Conservation (phyloP, 2,113 vertebrate genomes). For the Oriolus oriolus region DNA sequence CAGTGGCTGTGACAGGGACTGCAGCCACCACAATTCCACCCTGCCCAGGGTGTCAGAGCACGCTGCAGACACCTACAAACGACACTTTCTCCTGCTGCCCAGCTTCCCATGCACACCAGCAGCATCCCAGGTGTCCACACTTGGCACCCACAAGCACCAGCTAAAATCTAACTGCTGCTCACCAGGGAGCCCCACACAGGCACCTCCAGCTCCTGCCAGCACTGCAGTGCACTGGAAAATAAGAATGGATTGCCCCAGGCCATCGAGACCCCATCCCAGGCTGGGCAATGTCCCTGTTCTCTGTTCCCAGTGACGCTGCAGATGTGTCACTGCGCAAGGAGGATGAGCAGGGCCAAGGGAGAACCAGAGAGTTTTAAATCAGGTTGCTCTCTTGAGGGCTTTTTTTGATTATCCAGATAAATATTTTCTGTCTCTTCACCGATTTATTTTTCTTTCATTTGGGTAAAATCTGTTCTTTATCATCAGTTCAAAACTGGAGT, state of each 20-base stretch:
- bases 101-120: neutral
- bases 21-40: neutral
- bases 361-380: neutral
- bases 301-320: neutral
- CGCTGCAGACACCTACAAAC: neutral
- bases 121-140: neutral
- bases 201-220: neutral
- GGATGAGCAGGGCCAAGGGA: rapidly evolving
- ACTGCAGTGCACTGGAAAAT: neutral
- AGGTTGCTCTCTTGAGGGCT: neutral
- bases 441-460: neutral
- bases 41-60: neutral
- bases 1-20: neutral
- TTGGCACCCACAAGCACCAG: neutral
- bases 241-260: neutral
- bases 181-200: neutral
- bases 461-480: neutral
- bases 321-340: too few species aligned
- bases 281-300: neutral
- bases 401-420: neutral
- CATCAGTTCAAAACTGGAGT: neutral
- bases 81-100: neutral
- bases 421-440: neutral
- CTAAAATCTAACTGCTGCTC: neutral
- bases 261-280: too few species aligned